Evolutionary conservation across 30 jellyfish, hydroid and myxozoan species (phyloP).

Genomic region (Hydractinia symbiolongicarpus): DNA sequence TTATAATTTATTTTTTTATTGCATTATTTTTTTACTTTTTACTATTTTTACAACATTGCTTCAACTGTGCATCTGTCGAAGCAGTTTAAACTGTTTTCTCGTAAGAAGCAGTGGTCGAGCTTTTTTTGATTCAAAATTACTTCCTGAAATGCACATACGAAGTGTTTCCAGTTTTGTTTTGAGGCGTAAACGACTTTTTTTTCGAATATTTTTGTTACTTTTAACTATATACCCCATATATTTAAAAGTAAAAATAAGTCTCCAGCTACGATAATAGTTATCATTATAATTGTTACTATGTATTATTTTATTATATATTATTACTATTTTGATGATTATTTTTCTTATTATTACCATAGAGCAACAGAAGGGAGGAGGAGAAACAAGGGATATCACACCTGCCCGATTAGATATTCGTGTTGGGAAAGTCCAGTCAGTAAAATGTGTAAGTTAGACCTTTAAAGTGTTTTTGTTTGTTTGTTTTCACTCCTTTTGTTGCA

Average conservation of each 20-base stretch:
- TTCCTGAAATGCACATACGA: background rate
- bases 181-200: background rate
- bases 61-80: too few relatives aligned
- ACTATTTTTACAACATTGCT: too few relatives aligned
- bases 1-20: background rate
- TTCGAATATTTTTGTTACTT: background rate
- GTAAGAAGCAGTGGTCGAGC: too few relatives aligned
- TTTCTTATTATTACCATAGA: background rate
- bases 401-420: slow-evolving; percentile 74
- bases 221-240: background rate
- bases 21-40: background rate
- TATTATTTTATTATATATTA: too few relatives aligned
- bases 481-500: too few relatives aligned
- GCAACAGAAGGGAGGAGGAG: slow-evolving; percentile 44
- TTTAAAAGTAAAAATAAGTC: too few relatives aligned
- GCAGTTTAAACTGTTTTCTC: too few relatives aligned
- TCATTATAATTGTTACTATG: too few relatives aligned
- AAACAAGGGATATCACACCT: slow-evolving; percentile 58
- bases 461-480: too few relatives aligned
- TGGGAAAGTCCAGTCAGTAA: slow-evolving; percentile 65
- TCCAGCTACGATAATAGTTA: too few relatives aligned
- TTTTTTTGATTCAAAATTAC: background rate
- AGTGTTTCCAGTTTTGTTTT: background rate
- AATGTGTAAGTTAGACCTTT: slow-evolving; percentile 34
- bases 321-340: background rate